These are phyloP conservation scores for Harpalus rufipes DNA, from an alignment of 2,888 invertebrate species.

Conservation along the genomic window DNA sequence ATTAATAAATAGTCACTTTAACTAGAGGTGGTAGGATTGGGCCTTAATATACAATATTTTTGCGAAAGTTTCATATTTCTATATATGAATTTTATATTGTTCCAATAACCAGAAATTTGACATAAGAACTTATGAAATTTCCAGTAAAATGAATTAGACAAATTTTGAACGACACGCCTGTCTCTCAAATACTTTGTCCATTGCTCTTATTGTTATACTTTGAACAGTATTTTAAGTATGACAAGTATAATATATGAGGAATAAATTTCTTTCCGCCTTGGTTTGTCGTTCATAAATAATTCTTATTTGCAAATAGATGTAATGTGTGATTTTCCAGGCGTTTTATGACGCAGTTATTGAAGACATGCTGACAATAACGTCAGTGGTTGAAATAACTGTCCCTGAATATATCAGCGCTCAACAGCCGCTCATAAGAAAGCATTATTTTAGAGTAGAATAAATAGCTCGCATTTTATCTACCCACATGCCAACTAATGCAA, in stretches of 20 bases:
- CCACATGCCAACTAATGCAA: conserved; percentile 28
- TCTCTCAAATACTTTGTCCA: no score
- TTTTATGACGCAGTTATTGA: conserved; percentile 41
- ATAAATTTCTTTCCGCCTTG: background rate
- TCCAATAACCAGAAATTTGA: no score
- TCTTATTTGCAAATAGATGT: background rate
- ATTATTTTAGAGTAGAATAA: conserved; percentile 46
- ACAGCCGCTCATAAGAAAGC: conserved; percentile 4
- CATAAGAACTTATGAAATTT: no score
- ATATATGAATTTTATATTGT: no score
- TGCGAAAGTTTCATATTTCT: no score
- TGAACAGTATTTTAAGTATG: background rate
- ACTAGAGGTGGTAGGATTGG: no score
- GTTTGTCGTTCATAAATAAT: conserved; percentile 20
- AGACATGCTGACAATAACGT: conserved; percentile 13
- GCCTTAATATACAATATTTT: no score
- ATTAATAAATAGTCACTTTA: no score
- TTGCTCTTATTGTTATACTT: no score
- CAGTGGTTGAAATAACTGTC: conserved; percentile 34
- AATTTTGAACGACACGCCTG: no score
- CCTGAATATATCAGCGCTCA: conserved; percentile 43
- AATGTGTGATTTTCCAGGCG: background rate
- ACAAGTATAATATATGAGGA: background rate
- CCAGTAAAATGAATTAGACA: no score
- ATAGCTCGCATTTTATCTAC: conserved; percentile 37